Conservation (phyloP, 2,113 vertebrate genomes). For the Sinosuthora webbiana region DNA sequence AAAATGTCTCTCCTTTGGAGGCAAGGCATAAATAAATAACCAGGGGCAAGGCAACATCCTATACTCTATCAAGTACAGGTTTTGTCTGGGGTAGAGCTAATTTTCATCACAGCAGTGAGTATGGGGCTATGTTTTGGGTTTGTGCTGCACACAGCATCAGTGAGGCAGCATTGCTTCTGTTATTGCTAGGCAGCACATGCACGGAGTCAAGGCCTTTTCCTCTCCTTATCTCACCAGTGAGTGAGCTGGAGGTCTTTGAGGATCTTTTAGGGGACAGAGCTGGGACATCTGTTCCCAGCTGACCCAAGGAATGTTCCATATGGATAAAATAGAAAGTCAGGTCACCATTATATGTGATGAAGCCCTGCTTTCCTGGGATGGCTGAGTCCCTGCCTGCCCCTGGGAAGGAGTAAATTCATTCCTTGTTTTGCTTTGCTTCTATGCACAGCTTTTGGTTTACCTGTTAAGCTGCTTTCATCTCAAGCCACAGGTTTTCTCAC, state of each 20-base stretch:
- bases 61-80: neutral
- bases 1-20: too few species aligned
- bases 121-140: neutral
- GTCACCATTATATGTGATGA: rapidly evolving
- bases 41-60: neutral
- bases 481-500: neutral
- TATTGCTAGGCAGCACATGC: neutral
- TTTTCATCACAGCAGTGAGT: neutral
- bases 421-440: neutral
- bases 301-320: neutral
- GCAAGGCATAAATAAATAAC: neutral
- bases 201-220: neutral
- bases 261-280: too few species aligned
- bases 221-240: neutral
- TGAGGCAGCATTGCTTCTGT: rapidly evolving
- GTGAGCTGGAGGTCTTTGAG: neutral
- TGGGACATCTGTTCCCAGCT: neutral
- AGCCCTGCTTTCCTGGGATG: neutral
- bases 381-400: neutral
- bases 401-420: neutral
- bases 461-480: neutral
- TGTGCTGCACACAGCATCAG: neutral
- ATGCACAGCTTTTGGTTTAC: neutral
- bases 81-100: neutral
- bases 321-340: neutral